Evolutionary conservation across 2,888 invertebrate species (phyloP).

Genomic region (Ceriagrion tenellum): DNA sequence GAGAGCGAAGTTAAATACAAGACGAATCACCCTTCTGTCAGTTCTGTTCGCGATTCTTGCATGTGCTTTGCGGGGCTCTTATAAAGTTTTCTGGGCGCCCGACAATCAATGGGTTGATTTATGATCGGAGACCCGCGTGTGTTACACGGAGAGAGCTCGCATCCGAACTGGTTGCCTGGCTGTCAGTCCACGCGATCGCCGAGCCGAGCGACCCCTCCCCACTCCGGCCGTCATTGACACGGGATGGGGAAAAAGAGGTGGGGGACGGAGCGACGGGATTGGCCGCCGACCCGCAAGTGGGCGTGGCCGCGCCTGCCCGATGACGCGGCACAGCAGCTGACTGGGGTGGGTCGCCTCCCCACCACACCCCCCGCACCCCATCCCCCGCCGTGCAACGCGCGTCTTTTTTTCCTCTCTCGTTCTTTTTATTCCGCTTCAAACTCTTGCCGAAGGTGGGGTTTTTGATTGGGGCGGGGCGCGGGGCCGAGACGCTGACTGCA

Average conservation of each 20-base stretch:
- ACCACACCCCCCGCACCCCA: background rate
- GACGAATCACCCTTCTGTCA: too few species aligned
- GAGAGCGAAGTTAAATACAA: too few species aligned
- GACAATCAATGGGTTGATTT: slow-evolving; percentile 10
- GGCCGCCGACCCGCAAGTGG: background rate
- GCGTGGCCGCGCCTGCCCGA: slow-evolving; percentile 64
- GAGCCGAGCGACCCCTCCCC: background rate
- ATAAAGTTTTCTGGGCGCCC: too few species aligned
- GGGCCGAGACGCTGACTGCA: slow-evolving; percentile 41
- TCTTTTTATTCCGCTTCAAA: slow-evolving; percentile 12
- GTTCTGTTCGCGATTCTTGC: too few species aligned
- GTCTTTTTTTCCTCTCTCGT: background rate
- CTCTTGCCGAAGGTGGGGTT: slow-evolving; percentile 63
- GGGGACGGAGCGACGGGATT: slow-evolving; percentile 22
- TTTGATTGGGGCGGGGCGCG: slow-evolving; percentile 63
- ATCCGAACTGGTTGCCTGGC: background rate
- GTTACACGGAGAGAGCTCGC: background rate
- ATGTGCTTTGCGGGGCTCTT: too few species aligned
- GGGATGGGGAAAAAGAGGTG: background rate
- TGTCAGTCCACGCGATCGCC: background rate
- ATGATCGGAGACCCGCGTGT: background rate
- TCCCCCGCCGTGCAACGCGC: background rate
- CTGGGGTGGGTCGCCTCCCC: slow-evolving; percentile 34
- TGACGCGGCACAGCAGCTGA: background rate
- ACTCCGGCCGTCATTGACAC: background rate